A percentile compares a stretch with the other conserved stretches of the same genome.
Conservation (phyloP, 2,888 invertebrate genomes). For the Strigamia transsilvanica region DNA sequence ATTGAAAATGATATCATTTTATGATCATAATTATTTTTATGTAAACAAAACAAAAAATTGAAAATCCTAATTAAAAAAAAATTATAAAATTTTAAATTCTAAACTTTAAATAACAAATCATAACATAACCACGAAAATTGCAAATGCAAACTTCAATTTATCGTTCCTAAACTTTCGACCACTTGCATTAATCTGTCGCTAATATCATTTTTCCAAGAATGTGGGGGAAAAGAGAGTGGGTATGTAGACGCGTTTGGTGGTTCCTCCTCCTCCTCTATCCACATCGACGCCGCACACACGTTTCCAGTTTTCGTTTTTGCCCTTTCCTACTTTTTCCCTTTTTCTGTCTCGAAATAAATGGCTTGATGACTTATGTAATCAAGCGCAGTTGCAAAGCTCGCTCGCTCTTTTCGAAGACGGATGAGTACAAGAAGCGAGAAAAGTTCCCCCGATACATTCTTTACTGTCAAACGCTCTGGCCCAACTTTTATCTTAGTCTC, state of each 20-base stretch:
- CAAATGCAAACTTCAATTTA: background rate
- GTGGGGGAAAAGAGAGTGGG: background rate
- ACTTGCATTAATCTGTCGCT: constrained; percentile 29
- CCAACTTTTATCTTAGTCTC: constrained; percentile 54
- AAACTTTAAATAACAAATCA: background rate
- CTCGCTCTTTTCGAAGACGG: constrained; percentile 50
- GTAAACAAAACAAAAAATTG: background rate
- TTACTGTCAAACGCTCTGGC: constrained; percentile 53
- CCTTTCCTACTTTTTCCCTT: constrained; percentile 50
- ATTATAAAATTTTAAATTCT: background rate
- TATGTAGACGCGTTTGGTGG: background rate
- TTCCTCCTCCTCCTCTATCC: constrained; percentile 37
- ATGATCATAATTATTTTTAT: background rate
- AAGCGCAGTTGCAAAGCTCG: constrained; percentile 53
- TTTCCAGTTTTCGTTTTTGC: constrained; percentile 19
- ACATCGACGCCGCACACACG: constrained; percentile 12
- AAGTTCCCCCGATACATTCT: constrained; percentile 55
- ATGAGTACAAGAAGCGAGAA: constrained; percentile 54
- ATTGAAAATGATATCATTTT: background rate
- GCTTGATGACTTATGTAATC: constrained; percentile 55
- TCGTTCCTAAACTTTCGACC: constrained; percentile 22
- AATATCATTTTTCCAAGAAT: background rate
- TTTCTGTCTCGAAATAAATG: constrained; percentile 54
- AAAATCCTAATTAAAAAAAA: too few relatives aligned
- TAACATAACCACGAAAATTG: background rate